Percentiles rank a stretch among this genome's conserved stretches.
These are phyloP conservation scores for Ephydatia muelleri DNA, from an alignment of 37 sponge, comb jelly and placozoan genomes.

Conservation along the genomic window DNA sequence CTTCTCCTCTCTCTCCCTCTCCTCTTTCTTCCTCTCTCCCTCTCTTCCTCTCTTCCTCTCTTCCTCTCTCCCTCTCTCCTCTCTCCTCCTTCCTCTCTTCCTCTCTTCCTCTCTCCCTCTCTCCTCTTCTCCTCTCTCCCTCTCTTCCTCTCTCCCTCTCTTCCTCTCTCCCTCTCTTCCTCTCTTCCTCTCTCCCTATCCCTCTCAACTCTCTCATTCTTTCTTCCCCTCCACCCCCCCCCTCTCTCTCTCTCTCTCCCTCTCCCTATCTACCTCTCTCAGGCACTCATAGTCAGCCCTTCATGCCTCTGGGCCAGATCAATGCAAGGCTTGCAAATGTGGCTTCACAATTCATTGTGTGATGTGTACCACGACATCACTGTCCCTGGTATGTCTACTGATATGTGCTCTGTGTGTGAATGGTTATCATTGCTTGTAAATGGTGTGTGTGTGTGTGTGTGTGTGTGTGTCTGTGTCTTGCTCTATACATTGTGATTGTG, in stretches of 20 bases:
- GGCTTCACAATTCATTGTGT: too few relatives aligned
- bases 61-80: neutral
- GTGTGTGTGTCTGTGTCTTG: too few relatives aligned
- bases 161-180: neutral
- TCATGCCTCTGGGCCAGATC: neutral
- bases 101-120: slow-evolving; percentile 24
- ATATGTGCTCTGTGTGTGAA: too few relatives aligned
- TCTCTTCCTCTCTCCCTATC: neutral
- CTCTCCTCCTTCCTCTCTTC: neutral
- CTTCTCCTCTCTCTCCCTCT: neutral
- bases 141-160: neutral
- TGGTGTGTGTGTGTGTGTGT: too few relatives aligned
- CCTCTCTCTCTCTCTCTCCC: neutral
- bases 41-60: neutral
- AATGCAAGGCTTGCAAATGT: too few relatives aligned
- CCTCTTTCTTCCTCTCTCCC: slow-evolving; percentile 23
- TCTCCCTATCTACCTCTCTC: slow-evolving; percentile 5
- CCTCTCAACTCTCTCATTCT: slow-evolving; percentile 15
- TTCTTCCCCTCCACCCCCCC: slow-evolving; percentile 11
- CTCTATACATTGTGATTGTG: too few relatives aligned
- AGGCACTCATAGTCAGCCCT: neutral
- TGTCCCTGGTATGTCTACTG: too few relatives aligned
- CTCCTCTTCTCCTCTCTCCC: neutral
- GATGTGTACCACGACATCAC: too few relatives aligned
- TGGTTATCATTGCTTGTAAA: too few relatives aligned